Evolutionary conservation across 1,140 invertebrate genomes (phyloP), one percentile per base, ranked within the genome.

Genomic region (Euwallacea fornicatus): DNA sequence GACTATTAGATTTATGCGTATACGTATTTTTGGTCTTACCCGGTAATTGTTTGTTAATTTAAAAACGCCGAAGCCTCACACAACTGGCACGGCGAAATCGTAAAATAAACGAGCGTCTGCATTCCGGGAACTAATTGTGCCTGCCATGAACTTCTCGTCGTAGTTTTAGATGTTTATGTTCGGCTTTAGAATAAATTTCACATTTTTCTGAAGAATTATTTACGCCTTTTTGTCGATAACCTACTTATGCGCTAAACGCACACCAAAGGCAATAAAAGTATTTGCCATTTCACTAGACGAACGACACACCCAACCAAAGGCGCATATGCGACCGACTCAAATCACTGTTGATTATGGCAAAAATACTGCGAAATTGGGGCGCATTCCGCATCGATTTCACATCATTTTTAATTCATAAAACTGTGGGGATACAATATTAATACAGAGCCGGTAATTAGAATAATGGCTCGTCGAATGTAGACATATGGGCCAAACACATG

Each of bases 341-440:
- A 56, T 16, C n/a, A 53, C 50, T 11, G 11, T 53, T 53, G 11
- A 53, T 53, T 53, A n/a, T n/a, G 10, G 10, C 10, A 53, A 15
- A 41, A 65, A 42, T 60, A 42, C 2, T 9, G 50, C 47, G 16
- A 44, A 66, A 66, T 15, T 66, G 15, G n/a, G 42, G 64, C 64
- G 42, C 54, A 66, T 66, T 56, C 53, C 42, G 42, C 50, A 66
- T 68, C 66, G 56, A 60, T 68, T 60, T 59, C 42, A 53, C 66
- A 68, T 68, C 54, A 59, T 68, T 68, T 68, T 68, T 59, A 68
- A 47, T 68, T 68, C 56, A 60, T 9, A 50, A 54, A 42, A 62
- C 41, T 11, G 10, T 9, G 41, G 42, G 66, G 42, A n/a, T 60
- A 68, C 56, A 60, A 68, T 68, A 68, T 60, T 60, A 68, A 68